Evolutionary conservation across 53 echinoderm and acorn worm genomes (phyloP), one percentile per base, ranked within the genome.

Genomic region (Holothuria leucospilota): DNA sequence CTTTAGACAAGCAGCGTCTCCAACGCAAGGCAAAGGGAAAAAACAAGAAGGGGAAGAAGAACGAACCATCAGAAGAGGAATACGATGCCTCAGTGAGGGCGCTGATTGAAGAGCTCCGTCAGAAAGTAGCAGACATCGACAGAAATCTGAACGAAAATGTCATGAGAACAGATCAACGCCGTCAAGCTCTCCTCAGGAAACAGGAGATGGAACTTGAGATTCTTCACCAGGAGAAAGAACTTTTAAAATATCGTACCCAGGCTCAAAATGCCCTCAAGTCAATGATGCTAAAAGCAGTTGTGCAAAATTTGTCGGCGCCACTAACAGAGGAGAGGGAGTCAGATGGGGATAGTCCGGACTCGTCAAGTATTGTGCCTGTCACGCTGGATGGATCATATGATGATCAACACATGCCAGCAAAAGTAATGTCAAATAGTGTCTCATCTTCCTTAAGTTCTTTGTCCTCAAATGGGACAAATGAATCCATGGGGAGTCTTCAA

Each of bases 161-260:
- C 28, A 12, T 67, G 15, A 67, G 39, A 39, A 65, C 67, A 16
- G 84, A 83, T 42, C 84, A 83, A 30, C n/a, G 68, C 12, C 46
- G 49, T 39, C 84, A 66, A 27, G 84, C 84, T 21, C 51, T 83
- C 65, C 65, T 42, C 0, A 38, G 53, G 51, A 83, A 83, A 51
- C 66, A 83, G 20, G 84, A 66, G 21, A 46, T 83, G 68, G 84
- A 83, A 67, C 63, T 83, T 5, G 84, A 83, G 20, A 83, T 83
- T 41, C 84, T 83, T n/a, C 28, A 67, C 13, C 68, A 67, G 13
- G 68, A 67, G 23, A 67, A 67, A 11, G 68, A 67, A 67, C 68
- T 67, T 24, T 12, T 67, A 16, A 67, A 67, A 34, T 67, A 25
- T 67, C 68, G 68, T 27, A 67, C 28, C 13, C 28, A 67, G 28